Percentiles rank a stretch among this genome's conserved stretches.
These are phyloP conservation scores for Chrysoperla carnea DNA, from an alignment of 1,140 invertebrate genomes.

Conservation along the genomic window DNA sequence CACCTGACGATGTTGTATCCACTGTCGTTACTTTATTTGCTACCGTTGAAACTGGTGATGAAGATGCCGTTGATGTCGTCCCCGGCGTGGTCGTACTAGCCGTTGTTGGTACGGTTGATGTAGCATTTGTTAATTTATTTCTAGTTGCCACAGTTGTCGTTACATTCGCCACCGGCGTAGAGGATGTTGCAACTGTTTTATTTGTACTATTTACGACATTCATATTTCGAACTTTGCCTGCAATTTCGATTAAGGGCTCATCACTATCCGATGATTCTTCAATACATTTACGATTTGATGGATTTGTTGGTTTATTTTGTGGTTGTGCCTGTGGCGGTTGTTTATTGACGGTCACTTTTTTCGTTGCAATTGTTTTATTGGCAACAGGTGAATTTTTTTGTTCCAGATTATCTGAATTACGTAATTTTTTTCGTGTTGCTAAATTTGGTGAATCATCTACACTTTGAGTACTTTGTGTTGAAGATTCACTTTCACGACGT, in stretches of 20 bases:
- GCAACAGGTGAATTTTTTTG: constrained; percentile 7
- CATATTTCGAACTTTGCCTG: constrained; percentile 42
- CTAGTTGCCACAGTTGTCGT: not conserved
- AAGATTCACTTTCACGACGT: constrained; percentile 58
- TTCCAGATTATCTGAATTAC: constrained; percentile 44
- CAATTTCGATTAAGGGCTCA: constrained; percentile 53
- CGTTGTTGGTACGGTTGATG: not conserved
- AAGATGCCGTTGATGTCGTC: not conserved
- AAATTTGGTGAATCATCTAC: constrained; percentile 28
- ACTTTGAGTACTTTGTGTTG: constrained; percentile 36
- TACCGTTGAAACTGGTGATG: not conserved
- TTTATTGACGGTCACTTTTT: constrained; percentile 4
- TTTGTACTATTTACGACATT: constrained; percentile 11
- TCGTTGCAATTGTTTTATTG: constrained; percentile 13
- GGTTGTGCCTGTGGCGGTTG: not conserved
- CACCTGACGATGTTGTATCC: not conserved
- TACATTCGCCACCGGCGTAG: not conserved
- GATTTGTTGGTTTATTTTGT: not conserved
- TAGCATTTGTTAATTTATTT: not conserved
- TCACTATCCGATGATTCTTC: constrained; percentile 57
- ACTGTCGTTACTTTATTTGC: constrained; percentile 1
- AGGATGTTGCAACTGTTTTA: constrained; percentile 1
- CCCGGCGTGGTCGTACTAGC: not conserved
- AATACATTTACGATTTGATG: constrained; percentile 13
- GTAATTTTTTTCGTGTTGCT: constrained; percentile 40